These are phyloP conservation scores for Epistrophella euchroma DNA, from an alignment of 2,888 invertebrate genomes.

Conservation along the genomic window DNA sequence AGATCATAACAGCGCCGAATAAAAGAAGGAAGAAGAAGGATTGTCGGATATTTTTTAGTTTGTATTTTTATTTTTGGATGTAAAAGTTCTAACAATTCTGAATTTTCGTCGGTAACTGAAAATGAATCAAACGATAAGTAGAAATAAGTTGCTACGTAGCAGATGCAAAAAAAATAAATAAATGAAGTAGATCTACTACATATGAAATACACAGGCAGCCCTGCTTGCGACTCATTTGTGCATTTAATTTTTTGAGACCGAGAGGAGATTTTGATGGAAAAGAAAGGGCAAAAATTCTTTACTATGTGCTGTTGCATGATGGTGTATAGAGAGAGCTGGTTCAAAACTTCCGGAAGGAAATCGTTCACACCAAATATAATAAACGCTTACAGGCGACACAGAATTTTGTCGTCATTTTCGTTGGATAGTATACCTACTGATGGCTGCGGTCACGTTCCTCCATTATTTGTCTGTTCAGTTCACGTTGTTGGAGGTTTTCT, in stretches of 20 bases:
- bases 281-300: constrained; percentile 4
- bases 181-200: too few species aligned
- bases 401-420: constrained; percentile 18
- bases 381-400: constrained; percentile 58
- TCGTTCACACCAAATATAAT: constrained; percentile 73
- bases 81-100: too few species aligned
- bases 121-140: too few species aligned
- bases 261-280: background rate
- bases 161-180: too few species aligned
- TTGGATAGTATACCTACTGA: constrained; percentile 5
- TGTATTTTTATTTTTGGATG: too few species aligned
- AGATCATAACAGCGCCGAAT: too few species aligned
- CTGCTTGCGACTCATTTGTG: too few species aligned
- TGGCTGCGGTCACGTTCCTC: constrained; percentile 70
- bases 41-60: too few species aligned
- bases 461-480: constrained; percentile 72
- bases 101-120: too few species aligned
- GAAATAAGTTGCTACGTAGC: too few species aligned
- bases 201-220: too few species aligned
- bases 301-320: background rate
- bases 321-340: background rate
- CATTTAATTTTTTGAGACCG: background rate
- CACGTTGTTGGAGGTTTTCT: constrained; percentile 56
- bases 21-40: too few species aligned
- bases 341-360: constrained; percentile 62